Base-by-base conservation (phyloP, 1,140 invertebrate species). In the Babylonia areolata region DNA sequence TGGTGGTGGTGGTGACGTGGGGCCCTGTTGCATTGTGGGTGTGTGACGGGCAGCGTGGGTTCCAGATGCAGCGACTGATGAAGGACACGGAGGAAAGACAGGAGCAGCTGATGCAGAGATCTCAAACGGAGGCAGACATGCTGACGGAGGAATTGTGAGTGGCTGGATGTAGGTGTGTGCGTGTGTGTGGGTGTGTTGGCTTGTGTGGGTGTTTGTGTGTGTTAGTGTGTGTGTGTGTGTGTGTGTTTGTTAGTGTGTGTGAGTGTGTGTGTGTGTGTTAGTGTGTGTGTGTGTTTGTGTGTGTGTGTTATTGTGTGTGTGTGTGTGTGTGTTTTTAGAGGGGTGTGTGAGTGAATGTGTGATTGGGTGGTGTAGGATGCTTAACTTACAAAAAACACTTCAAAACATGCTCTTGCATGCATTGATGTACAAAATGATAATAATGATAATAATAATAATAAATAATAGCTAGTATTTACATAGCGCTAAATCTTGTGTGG, bases 51-150 rank as follows among this genome's bases (percentile, higher is more conserved):
- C 69, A 84, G 82, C 82, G 75, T 75, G 12, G 46, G 37, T 88
- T 86, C 35, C 81, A 92, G 90, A 79, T 90, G 64, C 90, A 92
- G 33, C 89, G 89, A 84, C 82, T 93, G 35, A 88, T 86, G 54
- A 75, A 75, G 35, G 89, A 92, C 73, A 86, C 89, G 15, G 82
- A 71, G 37, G 84, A 89, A 64, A 87, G 90, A 46, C 88, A 90
- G 58, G 88, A 91, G 71, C 87, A 88, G 20, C 73, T 92, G 42
- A 87, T 87, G 81, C 86, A 89, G 86, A 82, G 91, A 64, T 90
- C 90, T 42, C 95, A 89, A 90, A 93, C 84, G 91, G 90, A 91
- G 42, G 86, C 85, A 28, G 94, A 96, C 84, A 89, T 93, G 42
- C 87, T 95, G 37, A 94, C 94, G 31, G 90, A 93, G 80, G 87